Evolutionary conservation across 1,140 invertebrate species (phyloP).

Genomic region (Holcopasites calliopsidis): DNA sequence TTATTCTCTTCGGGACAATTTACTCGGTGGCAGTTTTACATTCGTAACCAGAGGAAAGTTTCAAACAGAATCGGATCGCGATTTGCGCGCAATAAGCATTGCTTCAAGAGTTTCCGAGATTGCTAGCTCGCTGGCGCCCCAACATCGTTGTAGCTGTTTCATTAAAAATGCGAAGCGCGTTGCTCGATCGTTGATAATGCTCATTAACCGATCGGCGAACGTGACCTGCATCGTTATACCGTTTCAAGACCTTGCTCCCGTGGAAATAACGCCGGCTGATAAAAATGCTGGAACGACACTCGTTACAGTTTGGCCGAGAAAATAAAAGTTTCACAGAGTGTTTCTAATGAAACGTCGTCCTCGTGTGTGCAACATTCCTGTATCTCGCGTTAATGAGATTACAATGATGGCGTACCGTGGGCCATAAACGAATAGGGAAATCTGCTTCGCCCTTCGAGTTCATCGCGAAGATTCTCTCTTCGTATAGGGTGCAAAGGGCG

Average conservation of each 20-base stretch:
- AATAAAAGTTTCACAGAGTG: slow-evolving; percentile 32
- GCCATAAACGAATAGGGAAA: not conserved
- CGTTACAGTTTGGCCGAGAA: not conserved
- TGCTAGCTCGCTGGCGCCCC: not conserved
- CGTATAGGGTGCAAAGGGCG: slow-evolving; percentile 7
- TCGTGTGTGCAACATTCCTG: too few relatives aligned
- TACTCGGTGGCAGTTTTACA: too few relatives aligned
- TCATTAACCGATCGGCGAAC: slow-evolving; percentile 51
- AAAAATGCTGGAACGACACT: slow-evolving; percentile 41
- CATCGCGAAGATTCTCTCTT: not conserved
- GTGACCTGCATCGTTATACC: slow-evolving; percentile 16
- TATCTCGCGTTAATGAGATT: not conserved
- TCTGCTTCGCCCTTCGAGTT: not conserved
- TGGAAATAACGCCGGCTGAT: slow-evolving; percentile 29
- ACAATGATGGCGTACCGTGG: not conserved
- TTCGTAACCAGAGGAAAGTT: too few relatives aligned
- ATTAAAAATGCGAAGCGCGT: slow-evolving; percentile 2
- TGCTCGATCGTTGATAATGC: slow-evolving; percentile 26
- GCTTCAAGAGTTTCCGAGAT: too few relatives aligned
- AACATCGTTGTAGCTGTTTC: not conserved
- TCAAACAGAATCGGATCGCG: too few relatives aligned
- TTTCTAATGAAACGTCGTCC: not conserved
- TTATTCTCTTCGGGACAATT: too few relatives aligned
- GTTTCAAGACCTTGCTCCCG: slow-evolving; percentile 21
- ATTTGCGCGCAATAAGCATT: too few relatives aligned